A percentile compares a stretch with the other conserved stretches of the same genome.
phyloP scores from a whole-genome alignment of 2,888 invertebrate genomes.

The Timema podura region DNA sequence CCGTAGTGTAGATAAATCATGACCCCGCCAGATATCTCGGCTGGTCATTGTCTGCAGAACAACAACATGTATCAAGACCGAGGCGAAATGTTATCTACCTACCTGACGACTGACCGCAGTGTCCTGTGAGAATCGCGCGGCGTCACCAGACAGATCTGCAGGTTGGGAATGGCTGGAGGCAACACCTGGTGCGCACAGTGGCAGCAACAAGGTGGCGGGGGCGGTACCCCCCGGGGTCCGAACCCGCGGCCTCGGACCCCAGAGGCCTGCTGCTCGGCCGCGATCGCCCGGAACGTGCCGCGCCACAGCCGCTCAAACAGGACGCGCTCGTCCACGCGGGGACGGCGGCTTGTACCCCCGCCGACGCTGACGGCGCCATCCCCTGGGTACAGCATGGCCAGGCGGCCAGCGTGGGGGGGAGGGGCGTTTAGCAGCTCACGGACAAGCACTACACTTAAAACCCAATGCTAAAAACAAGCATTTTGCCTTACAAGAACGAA shows the following conservation, averaged over 20 bases:
- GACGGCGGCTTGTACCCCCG: conserved; percentile 20
- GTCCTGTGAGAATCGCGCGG: conserved; percentile 51
- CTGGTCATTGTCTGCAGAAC: too few relatives aligned
- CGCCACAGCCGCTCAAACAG: conserved; percentile 71
- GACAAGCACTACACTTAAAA: too few relatives aligned
- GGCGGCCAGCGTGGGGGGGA: not conserved
- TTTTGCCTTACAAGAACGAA: too few relatives aligned
- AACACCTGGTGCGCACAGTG: conserved; percentile 23
- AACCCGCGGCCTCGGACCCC: conserved; percentile 47
- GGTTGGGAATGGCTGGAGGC: conserved; percentile 39
- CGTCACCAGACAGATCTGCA: conserved; percentile 38
- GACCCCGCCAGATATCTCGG: too few relatives aligned
- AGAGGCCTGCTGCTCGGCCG: conserved; percentile 27
- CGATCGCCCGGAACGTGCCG: conserved; percentile 52
- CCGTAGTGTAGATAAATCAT: too few relatives aligned
- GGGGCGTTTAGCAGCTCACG: too few relatives aligned
- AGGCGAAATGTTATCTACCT: conserved; percentile 39
- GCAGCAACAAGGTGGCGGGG: conserved; percentile 26
- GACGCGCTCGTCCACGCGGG: conserved; percentile 52
- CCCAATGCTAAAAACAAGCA: too few relatives aligned
- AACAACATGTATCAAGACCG: too few relatives aligned
- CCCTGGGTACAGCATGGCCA: conserved; percentile 19
- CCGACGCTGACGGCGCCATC: conserved; percentile 2
- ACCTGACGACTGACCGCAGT: conserved; percentile 65
- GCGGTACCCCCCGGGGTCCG: conserved; percentile 38